Percentiles rank a stretch among this genome's conserved stretches.
phyloP scores from a whole-genome alignment of 1,140 invertebrate species.

The Drosophila pruinosa region DNA sequence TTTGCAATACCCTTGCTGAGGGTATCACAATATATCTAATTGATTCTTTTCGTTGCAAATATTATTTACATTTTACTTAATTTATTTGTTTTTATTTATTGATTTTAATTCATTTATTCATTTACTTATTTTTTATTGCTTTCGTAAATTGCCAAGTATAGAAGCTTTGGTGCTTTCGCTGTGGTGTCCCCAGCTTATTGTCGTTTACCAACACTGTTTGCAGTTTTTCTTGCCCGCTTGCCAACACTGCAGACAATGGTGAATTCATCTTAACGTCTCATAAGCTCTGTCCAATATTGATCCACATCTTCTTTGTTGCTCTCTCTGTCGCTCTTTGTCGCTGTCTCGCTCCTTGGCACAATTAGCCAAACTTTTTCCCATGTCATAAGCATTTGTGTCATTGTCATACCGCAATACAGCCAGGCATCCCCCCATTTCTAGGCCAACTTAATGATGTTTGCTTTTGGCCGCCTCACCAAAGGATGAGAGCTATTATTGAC shows the following conservation, averaged over 20 bases:
- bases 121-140: no score
- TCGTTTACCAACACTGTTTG: slow-evolving; percentile 14
- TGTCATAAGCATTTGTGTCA: slow-evolving; percentile 67
- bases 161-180: no score
- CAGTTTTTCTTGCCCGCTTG: background rate
- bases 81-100: no score
- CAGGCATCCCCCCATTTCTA: background rate
- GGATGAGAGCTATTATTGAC: slow-evolving; percentile 61
- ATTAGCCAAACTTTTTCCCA: slow-evolving; percentile 52
- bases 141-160: no score
- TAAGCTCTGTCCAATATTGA: slow-evolving; percentile 19
- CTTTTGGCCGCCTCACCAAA: slow-evolving; percentile 1
- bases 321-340: background rate
- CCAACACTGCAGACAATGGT: background rate
- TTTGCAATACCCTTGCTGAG: background rate
- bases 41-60: no score
- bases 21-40: background rate
- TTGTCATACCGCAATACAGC: slow-evolving; percentile 21
- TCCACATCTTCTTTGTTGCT: background rate
- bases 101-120: no score
- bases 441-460: slow-evolving; percentile 61
- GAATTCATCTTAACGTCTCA: background rate
- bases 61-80: no score
- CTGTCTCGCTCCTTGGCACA: slow-evolving; percentile 33
- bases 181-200: background rate